Conservation (phyloP, 2,113 vertebrate species). For the Panurus biarmicus region DNA sequence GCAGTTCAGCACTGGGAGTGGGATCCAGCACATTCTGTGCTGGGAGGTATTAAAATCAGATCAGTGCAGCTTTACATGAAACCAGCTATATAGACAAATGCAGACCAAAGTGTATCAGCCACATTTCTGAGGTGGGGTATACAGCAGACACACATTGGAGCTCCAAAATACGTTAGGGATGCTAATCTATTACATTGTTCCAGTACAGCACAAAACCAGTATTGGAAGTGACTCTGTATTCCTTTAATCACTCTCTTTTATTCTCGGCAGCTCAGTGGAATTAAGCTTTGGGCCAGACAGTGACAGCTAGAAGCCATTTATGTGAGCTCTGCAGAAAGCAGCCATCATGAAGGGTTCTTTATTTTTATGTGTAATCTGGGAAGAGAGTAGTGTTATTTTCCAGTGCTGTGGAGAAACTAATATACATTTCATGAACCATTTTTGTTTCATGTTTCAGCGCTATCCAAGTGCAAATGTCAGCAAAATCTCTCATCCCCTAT, state of each 20-base stretch:
- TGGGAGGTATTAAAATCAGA: not conserved
- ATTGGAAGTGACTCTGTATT: not conserved
- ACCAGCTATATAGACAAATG: not conserved
- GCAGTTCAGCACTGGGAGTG: not conserved
- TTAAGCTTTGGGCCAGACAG: slow-evolving; percentile 18
- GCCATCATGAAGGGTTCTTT: not conserved
- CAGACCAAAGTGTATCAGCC: not conserved
- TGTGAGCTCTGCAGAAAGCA: not conserved
- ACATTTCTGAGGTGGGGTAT: not conserved
- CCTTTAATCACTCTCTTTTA: slow-evolving; percentile 1
- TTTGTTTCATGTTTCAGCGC: not conserved
- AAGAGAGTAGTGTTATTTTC: not conserved
- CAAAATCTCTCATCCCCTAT: not conserved
- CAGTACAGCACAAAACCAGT: not conserved
- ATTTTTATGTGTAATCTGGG: not conserved
- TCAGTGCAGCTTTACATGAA: not conserved
- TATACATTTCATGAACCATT: not conserved
- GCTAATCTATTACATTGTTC: not conserved
- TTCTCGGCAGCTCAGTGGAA: not conserved
- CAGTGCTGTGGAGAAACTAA: not conserved
- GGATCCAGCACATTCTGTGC: not conserved
- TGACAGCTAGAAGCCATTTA: not conserved
- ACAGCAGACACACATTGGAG: not conserved
- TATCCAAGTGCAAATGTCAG: not conserved
- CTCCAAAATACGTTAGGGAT: not conserved